Evolutionary conservation across 2,113 vertebrate genomes (phyloP).

Genomic region (Pseudolaguvia tuberculata): DNA sequence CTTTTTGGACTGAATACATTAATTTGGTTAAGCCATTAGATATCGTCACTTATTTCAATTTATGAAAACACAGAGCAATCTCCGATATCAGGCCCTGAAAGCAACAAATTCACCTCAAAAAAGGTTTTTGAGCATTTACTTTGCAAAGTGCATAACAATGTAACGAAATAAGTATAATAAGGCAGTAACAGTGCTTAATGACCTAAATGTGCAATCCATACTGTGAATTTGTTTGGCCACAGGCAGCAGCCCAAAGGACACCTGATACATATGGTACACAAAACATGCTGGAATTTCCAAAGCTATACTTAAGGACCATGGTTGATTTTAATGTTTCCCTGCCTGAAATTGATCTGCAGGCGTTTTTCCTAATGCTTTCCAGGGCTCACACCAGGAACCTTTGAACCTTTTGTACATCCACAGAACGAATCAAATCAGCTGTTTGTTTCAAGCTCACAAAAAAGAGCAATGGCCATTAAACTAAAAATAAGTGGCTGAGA

Average conservation of each 20-base stretch:
- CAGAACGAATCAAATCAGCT: no score
- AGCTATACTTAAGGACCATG: no score
- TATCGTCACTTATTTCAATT: slow-evolving; percentile 10
- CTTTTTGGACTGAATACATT: not conserved
- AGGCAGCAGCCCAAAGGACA: not conserved
- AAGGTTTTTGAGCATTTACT: slow-evolving; percentile 3
- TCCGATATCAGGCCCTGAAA: not conserved
- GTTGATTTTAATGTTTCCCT: no score
- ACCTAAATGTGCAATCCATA: slow-evolving; percentile 33
- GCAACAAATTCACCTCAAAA: not conserved
- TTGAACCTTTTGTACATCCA: no score
- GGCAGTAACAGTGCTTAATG: not conserved
- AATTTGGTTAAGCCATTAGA: not conserved
- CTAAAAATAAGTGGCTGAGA: no score
- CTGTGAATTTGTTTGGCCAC: slow-evolving; percentile 37
- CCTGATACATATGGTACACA: no score
- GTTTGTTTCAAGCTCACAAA: no score
- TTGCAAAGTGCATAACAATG: not conserved
- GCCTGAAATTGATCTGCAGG: no score
- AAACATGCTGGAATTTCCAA: no score
- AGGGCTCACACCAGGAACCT: no score
- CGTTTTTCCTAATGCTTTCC: no score
- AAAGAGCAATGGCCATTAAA: no score
- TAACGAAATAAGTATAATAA: not conserved
- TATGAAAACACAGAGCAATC: not conserved